A percentile compares a stretch with the other conserved stretches of the same genome.
These are phyloP conservation scores for Apamea sordens DNA, from an alignment of 2,888 invertebrate genomes.

Conservation along the genomic window DNA sequence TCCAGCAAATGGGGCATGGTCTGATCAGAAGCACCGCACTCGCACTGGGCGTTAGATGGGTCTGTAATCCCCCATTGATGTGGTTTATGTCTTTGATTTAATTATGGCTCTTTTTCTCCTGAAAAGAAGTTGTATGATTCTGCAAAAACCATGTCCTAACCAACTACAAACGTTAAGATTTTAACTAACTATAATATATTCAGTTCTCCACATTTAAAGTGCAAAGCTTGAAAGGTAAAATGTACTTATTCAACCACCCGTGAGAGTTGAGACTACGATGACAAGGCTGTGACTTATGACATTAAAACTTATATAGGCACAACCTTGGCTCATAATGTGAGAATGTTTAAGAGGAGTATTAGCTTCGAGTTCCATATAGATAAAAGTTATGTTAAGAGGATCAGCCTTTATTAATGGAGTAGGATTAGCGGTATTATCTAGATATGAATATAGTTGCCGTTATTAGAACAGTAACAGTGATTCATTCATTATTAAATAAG, in stretches of 20 bases:
- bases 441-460: neutral
- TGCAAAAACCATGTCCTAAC: neutral
- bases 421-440: neutral
- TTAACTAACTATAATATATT: constrained; percentile 14
- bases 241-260: constrained; percentile 34
- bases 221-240: constrained; percentile 24
- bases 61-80: too few relatives aligned
- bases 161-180: neutral
- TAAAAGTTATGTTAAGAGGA: neutral
- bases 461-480: neutral
- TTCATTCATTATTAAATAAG: neutral
- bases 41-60: too few relatives aligned
- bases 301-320: constrained; percentile 55
- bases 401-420: neutral
- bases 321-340: constrained; percentile 35
- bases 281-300: constrained; percentile 35
- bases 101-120: neutral
- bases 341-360: constrained; percentile 46
- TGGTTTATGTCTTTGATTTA: neutral
- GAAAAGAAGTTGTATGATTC: neutral
- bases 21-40: too few relatives aligned
- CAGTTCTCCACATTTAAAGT: constrained; percentile 6
- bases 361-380: constrained; percentile 20
- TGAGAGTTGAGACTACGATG: constrained; percentile 5
- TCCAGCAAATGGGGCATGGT: too few relatives aligned